These are phyloP conservation scores for Tupaia chinensis DNA, from an alignment of 2,113 vertebrate genomes.

Conservation along the genomic window DNA sequence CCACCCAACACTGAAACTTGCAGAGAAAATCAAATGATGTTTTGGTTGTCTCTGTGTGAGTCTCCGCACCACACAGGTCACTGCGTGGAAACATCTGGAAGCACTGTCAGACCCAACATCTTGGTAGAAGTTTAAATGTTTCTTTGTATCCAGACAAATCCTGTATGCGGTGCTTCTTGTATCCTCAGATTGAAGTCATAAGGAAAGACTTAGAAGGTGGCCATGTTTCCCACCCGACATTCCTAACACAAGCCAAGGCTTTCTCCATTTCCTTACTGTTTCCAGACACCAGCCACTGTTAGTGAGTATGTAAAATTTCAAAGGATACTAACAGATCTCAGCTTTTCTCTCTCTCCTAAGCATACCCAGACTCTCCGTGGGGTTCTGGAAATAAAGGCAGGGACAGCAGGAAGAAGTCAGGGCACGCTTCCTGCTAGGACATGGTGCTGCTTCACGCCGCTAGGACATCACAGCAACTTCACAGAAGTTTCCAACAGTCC, in stretches of 20 bases:
- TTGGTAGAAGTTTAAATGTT: background rate
- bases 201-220: background rate
- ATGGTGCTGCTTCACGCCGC: background rate
- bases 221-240: background rate
- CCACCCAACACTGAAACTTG: fast-evolving
- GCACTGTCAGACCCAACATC: background rate
- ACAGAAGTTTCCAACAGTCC: background rate
- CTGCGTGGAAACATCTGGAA: background rate
- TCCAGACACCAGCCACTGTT: background rate
- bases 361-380: background rate
- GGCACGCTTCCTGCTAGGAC: background rate
- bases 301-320: background rate
- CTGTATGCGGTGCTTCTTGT: background rate
- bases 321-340: background rate
- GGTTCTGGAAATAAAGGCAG: background rate
- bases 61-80: background rate
- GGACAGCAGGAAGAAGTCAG: too few relatives aligned
- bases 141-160: background rate
- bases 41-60: background rate
- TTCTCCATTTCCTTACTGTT: background rate
- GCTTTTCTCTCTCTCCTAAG: background rate
- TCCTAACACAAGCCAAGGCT: background rate
- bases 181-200: background rate
- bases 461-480: background rate
- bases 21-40: background rate